Base-by-base conservation (phyloP, 2,797 vertebrate species). In the Dromococcyx pavoninus region DNA sequence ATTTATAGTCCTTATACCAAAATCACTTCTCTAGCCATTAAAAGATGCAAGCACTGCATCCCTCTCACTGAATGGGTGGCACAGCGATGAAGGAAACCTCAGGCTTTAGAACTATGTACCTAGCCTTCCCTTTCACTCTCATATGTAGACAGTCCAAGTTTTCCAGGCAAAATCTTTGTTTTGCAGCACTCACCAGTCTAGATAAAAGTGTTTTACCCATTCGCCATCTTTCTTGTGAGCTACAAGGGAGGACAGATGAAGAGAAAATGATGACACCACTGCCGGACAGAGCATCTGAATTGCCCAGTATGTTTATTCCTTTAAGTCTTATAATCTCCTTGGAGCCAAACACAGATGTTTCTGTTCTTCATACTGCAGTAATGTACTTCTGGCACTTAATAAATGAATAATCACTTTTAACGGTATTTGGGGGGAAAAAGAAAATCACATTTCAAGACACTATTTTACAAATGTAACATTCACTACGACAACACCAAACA, bases 391-490 rank as follows among this genome's bases (percentile, higher is more conserved):
- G 87, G 58, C 65, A 73, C 66, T 94, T 86, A 81, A 86, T 84
- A 95, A 88, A 95, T 69, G 22, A 89, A 83, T 89, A 79, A 82
- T 32, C 10, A 84, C 94, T 89, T 94, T 92, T 66, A 86, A 32
- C 18, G 69, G 10, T 46, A 72, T 95, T 89, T 57, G 54, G 44
- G 48, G 53, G 39, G 39, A 17, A 13, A 67, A 53, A 76, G 17
- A 13, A 67, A 53, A 76, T 30, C 72, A 37, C 43, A 75, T 92
- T 83, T 86, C 73, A 83, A 75, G 75, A 15, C 70, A 65, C 39
- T 66, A 28, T 83, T 74, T 85, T 81, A 81, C 72, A 81, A 70
- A 35, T 56, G 54, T 78, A 83, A 88, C 58, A 60, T 41, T 71
- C 70, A 35, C 79, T 69, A 50, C 1, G 7, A 43, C 3, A 22